Percentiles rank a stretch among this genome's conserved stretches.
Conservation (phyloP, 1,140 invertebrate genomes). For the Lasaia peninsularis region DNA sequence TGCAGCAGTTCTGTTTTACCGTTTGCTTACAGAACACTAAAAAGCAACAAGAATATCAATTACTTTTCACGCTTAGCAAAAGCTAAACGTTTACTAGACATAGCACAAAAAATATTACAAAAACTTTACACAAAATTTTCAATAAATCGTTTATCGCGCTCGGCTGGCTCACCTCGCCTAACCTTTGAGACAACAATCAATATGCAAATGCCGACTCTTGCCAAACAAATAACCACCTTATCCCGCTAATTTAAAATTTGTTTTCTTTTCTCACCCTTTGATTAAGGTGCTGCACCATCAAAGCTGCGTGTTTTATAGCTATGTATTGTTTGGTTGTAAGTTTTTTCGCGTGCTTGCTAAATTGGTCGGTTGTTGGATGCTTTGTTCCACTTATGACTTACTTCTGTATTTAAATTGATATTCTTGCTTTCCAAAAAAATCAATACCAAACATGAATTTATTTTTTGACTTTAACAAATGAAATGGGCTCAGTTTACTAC, state of each 20-base stretch:
- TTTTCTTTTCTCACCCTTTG: neutral
- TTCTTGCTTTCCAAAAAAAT: neutral
- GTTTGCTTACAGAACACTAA: too few species aligned
- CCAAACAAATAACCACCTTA: neutral
- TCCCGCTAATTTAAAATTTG: neutral
- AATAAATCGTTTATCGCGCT: constrained; percentile 8
- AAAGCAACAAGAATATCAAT: neutral
- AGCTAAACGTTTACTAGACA: neutral
- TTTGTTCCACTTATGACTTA: neutral
- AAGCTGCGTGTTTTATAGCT: neutral
- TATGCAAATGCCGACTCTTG: neutral
- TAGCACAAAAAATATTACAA: neutral
- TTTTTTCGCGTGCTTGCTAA: constrained; percentile 12
- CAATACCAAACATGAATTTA: neutral
- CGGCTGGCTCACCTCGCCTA: constrained; percentile 6
- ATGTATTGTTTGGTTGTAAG: constrained; percentile 3
- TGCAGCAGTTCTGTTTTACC: too few species aligned
- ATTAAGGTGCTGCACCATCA: constrained; percentile 1
- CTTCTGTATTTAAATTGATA: neutral
- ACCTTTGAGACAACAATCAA: constrained; percentile 11
- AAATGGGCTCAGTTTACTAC: too few species aligned
- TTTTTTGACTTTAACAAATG: neutral
- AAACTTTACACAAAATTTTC: constrained; percentile 10
- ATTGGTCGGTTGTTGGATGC: constrained; percentile 2
- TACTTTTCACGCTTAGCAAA: neutral